Percentiles rank a stretch among this genome's conserved stretches.
These are phyloP conservation scores for Daubentonia madagascariensis DNA, from an alignment of 2,113 vertebrate genomes.

Conservation along the genomic window DNA sequence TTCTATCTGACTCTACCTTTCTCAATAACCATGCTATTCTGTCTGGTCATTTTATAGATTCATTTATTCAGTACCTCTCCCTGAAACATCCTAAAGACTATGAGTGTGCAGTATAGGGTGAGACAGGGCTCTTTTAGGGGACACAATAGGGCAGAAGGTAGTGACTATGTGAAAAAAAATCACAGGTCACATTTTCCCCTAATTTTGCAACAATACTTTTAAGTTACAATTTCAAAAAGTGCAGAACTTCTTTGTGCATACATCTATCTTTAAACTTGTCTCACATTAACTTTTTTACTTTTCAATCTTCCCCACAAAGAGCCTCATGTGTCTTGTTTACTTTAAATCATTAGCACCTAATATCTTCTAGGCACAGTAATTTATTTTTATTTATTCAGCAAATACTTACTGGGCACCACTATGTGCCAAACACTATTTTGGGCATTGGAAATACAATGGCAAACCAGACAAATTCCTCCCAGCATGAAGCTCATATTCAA, in stretches of 20 bases:
- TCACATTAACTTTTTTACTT: background rate
- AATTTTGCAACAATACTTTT: background rate
- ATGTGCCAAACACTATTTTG: background rate
- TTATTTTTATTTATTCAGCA: background rate
- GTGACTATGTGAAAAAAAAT: background rate
- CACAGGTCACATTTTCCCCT: background rate
- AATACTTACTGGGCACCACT: background rate
- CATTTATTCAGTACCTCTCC: background rate
- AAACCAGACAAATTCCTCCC: background rate
- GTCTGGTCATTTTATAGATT: background rate
- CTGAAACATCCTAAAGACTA: background rate
- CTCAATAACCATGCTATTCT: background rate
- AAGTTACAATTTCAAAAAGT: background rate
- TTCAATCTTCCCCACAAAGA: background rate
- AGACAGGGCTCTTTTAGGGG: background rate
- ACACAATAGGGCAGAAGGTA: background rate
- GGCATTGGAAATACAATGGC: background rate
- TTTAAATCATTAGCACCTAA: background rate
- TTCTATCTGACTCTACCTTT: background rate
- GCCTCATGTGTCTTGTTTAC: background rate
- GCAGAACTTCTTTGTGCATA: background rate
- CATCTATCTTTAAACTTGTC: background rate
- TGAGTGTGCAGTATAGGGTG: background rate
- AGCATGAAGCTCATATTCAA: background rate
- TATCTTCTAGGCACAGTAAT: background rate